phyloP scores from a whole-genome alignment of 2,113 vertebrate species.

The Silurus glanis region DNA sequence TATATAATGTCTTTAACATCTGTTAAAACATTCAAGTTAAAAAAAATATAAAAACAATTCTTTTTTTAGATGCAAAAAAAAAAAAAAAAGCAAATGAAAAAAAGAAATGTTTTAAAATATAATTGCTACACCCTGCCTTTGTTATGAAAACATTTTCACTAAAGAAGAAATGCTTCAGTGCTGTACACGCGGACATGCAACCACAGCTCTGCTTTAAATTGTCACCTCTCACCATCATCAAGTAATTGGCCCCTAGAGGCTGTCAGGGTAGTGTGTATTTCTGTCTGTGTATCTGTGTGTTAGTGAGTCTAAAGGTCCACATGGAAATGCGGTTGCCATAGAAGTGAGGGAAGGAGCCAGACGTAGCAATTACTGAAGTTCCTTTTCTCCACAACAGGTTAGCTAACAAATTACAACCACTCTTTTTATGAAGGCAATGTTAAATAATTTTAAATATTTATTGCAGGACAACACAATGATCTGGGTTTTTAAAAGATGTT shows the following conservation, averaged over 20 bases:
- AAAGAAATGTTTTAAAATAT: no score
- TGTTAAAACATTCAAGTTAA: no score
- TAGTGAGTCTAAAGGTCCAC: conserved; percentile 64
- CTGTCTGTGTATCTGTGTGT: conserved; percentile 41
- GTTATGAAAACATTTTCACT: conserved; percentile 32
- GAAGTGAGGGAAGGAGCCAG: conserved; percentile 60
- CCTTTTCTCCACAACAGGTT: conserved; percentile 69
- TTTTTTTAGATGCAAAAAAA: no score
- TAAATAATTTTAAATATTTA: neutral
- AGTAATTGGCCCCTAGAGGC: conserved; percentile 81
- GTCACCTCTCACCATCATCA: conserved; percentile 66
- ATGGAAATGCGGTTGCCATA: conserved; percentile 67
- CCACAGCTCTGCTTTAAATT: conserved; percentile 69
- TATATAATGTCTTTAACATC: no score
- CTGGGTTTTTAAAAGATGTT: neutral
- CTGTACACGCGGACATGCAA: conserved; percentile 67
- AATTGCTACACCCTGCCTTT: neutral
- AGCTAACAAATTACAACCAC: neutral
- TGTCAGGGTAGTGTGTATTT: conserved; percentile 54
- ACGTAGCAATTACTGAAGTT: conserved; percentile 71
- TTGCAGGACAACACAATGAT: neutral
- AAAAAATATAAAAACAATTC: no score
- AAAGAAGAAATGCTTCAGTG: conserved; percentile 39
- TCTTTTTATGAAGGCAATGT: neutral
- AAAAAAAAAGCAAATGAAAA: no score